Base-by-base conservation (phyloP, 2,113 vertebrate species). In the Pelecanus crispus region DNA sequence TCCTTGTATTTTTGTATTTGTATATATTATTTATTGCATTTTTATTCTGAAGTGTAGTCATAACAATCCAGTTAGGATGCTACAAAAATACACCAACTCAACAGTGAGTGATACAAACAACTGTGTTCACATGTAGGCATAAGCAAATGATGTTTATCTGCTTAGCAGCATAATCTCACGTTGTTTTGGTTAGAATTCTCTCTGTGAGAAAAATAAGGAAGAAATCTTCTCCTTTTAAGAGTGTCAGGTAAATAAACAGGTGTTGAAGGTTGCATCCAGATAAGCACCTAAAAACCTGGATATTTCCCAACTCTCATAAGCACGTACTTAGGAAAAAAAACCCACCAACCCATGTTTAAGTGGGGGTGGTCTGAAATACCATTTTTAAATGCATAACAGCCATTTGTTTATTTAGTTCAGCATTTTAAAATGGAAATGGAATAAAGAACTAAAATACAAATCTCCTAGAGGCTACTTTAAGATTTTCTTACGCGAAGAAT, bases 21-120 rank as follows among this genome's bases (percentile, higher is more conserved):
- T 59, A 86, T 97, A 66, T 88, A 95, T 96, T 84, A 93, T 88
- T 93, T 93, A 96, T 91, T 81, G 15, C 34, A 44, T 71, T 59
- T 74, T 93, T 71, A 44, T 84, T 88, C 61, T 87, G 44, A 92
- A 88, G 67, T 15, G 45, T 59, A 82, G 53, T 67, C 52, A 80
- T 26, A 81, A 49, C 11, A 40, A 58, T n/a, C 47, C 78, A 86
- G 82, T 87, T 73, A 83, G 47, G 38, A 53, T 49, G 36, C 34
- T 80, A 73, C 58, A 90, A 38, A 87, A 93, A 63, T 52, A 34
- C 49, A 85, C 45, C 40, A 68, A 5, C 85, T 75, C 73, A 84
- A 11, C 5, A 90, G 25, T 38, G 81, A 92, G 38, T 32, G 55
- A 91, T 55, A 83, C 11, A 68, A 88, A 89, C 18, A 77, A 36